Evolutionary conservation across 2,888 invertebrate species (phyloP).

Genomic region (Coelinius sp.): DNA sequence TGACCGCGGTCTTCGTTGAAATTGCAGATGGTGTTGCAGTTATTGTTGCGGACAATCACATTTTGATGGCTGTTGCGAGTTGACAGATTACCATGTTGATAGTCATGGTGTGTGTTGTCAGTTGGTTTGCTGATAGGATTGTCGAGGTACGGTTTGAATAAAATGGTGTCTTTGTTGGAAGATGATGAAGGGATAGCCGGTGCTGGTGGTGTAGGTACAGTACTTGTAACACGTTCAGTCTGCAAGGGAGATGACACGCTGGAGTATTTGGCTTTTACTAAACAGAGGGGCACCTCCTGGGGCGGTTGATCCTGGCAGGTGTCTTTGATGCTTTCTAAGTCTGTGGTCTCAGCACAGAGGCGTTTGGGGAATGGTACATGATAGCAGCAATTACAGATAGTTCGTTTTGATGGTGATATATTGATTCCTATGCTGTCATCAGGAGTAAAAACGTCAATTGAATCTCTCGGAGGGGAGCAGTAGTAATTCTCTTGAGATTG

Average conservation of each 20-base stretch:
- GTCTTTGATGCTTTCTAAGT: constrained; percentile 46
- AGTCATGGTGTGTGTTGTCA: constrained; percentile 45
- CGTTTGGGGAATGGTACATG: constrained; percentile 56
- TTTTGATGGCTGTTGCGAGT: constrained; percentile 28
- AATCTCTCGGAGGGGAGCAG: constrained; percentile 58
- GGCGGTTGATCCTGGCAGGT: constrained; percentile 53
- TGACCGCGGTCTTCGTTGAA: constrained; percentile 58
- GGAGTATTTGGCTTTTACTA: constrained; percentile 66
- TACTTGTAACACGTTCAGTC: constrained; percentile 58
- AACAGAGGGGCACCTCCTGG: constrained; percentile 70
- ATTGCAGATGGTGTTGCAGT: constrained; percentile 61
- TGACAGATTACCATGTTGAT: constrained; percentile 46
- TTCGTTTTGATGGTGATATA: constrained; percentile 50
- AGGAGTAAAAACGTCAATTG: constrained; percentile 37
- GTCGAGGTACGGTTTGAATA: constrained; percentile 84
- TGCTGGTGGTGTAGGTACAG: constrained; percentile 54
- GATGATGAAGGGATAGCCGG: constrained; percentile 59
- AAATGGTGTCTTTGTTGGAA: constrained; percentile 78
- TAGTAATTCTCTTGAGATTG: constrained; percentile 51
- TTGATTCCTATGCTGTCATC: not conserved
- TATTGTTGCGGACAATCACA: constrained; percentile 53
- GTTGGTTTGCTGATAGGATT: constrained; percentile 74
- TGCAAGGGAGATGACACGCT: constrained; percentile 44
- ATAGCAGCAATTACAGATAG: constrained; percentile 58
- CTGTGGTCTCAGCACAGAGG: constrained; percentile 51